These are phyloP conservation scores for Melieria omissa DNA, from an alignment of 2,888 invertebrate species.

Conservation along the genomic window DNA sequence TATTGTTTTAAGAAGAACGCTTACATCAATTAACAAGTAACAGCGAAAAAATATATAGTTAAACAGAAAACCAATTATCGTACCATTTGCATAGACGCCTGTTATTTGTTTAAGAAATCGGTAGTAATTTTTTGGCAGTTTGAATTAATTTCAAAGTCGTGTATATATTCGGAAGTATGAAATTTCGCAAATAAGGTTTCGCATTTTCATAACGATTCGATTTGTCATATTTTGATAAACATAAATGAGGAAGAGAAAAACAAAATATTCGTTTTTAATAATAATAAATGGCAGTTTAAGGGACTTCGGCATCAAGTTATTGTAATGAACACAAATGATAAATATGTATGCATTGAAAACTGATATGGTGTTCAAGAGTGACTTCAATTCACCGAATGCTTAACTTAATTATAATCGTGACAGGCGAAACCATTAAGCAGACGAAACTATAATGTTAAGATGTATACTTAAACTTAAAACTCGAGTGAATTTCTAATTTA, in stretches of 20 bases:
- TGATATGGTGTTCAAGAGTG: too few relatives aligned
- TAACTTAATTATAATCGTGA: too few relatives aligned
- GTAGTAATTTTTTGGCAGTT: slow-evolving; percentile 16
- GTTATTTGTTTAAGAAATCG: slow-evolving; percentile 42
- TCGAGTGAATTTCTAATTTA: too few relatives aligned
- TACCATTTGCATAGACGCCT: slow-evolving; percentile 67
- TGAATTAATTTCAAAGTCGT: not conserved
- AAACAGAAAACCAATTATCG: slow-evolving; percentile 60
- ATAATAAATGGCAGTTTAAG: not conserved
- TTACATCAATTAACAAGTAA: slow-evolving; percentile 44
- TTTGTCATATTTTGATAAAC: slow-evolving; percentile 1
- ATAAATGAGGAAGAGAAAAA: slow-evolving; percentile 26
- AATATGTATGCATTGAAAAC: too few relatives aligned
- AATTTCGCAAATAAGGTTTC: not conserved
- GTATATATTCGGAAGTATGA: not conserved
- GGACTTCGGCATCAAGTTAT: too few relatives aligned
- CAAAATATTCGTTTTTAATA: slow-evolving; percentile 31
- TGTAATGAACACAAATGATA: too few relatives aligned
- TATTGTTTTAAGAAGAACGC: slow-evolving; percentile 1
- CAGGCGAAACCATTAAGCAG: too few relatives aligned
- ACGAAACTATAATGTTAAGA: too few relatives aligned
- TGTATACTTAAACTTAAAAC: too few relatives aligned
- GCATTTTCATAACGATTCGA: not conserved
- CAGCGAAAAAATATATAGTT: slow-evolving; percentile 38
- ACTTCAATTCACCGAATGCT: too few relatives aligned